Base-by-base conservation (phyloP, 2,797 vertebrate species). In the Coregonus suidteri region DNA sequence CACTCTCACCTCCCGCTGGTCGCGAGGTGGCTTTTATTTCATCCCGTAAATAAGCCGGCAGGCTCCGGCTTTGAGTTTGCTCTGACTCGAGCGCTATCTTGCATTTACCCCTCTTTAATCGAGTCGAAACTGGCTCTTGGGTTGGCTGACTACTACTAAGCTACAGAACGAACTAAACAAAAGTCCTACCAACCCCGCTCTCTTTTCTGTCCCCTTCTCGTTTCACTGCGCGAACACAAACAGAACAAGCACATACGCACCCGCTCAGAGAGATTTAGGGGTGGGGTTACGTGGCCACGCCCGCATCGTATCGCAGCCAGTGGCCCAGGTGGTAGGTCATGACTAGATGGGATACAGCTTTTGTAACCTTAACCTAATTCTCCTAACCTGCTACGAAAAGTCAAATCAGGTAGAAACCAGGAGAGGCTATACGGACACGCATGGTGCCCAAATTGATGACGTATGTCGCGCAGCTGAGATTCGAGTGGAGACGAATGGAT, bases 231-330 rank as follows among this genome's bases (percentile, higher is more conserved):
- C 31, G n/a, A 3, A 54, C 64, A 41, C 76, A 77, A 80, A 83
- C 79, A 16, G 34, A 68, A 15, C 66, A 31, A 68, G 15, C 30
- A 18, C 4, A 34, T 6, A 67, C 15, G 66, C 41, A 47, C 41
- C 41, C 41, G 41, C 41, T 47, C 41, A 53, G 59, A 54, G 16
- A 56, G 31, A 56, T 68, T 41, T 41, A 15, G 37, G 52, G 71
- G 77, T 11, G 71, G 77, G 16, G 79, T 34, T 56, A 31, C 52
- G 73, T 66, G 71, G 70, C 70, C 62, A 34, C 76, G 14, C 76
- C 76, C 59, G 15, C 37, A 31, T 47, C 9, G 9, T 47, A 13
- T 47, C 41, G 41, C 18, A 25, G n/a, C 31, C 9, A 16, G 16
- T 5, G 35, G 41, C 41, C 9, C 41, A 47, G 41, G 41, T 47